Evolutionary conservation across 2,888 invertebrate species (phyloP).

Genomic region (Chirona hameri): DNA sequence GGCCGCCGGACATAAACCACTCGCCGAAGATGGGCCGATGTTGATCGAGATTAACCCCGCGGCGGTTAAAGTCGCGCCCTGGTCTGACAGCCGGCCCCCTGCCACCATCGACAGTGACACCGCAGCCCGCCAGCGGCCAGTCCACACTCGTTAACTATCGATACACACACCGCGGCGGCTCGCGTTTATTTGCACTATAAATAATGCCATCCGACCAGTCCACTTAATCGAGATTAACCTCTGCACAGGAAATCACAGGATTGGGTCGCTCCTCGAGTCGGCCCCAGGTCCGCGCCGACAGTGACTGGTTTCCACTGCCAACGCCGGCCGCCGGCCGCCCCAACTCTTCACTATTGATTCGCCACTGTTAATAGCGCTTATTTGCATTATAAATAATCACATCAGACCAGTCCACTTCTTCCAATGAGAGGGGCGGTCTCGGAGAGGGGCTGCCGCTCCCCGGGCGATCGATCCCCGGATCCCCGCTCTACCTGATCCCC

Average conservation of each 20-base stretch:
- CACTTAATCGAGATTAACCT: too few species aligned
- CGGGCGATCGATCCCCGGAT: background rate
- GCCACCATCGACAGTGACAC: too few species aligned
- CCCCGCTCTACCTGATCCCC: background rate
- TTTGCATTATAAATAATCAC: conserved; percentile 27
- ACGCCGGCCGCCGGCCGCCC: background rate
- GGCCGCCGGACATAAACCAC: background rate
- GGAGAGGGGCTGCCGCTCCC: background rate
- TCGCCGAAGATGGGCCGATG: background rate
- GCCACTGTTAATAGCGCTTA: conserved; percentile 9
- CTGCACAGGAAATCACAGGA: too few species aligned
- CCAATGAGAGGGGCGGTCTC: conserved; percentile 8
- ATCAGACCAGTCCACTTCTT: background rate
- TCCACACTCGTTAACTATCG: too few species aligned
- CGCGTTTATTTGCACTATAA: too few species aligned
- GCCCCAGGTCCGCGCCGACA: too few species aligned
- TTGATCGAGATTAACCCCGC: background rate
- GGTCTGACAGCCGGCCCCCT: too few species aligned
- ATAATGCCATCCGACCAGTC: too few species aligned
- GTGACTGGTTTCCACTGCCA: background rate
- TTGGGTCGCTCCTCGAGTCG: too few species aligned
- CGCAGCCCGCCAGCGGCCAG: too few species aligned
- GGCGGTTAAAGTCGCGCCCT: background rate
- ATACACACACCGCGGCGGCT: too few species aligned
- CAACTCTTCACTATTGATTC: conserved; percentile 4